phyloP scores from a whole-genome alignment of 2,113 vertebrate genomes.

The Cervus canadensis region DNA sequence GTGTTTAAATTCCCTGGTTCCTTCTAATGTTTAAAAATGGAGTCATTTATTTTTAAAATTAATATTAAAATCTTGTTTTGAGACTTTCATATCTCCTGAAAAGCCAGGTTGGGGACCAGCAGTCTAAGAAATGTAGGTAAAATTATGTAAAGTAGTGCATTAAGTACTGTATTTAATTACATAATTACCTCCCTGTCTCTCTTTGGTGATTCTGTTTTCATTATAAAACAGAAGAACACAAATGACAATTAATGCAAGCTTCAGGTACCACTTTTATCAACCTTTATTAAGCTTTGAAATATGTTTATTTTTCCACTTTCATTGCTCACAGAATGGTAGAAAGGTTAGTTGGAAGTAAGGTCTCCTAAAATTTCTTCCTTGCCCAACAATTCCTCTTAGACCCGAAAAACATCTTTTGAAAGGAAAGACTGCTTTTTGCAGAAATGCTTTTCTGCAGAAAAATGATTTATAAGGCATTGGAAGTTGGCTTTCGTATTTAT shows the following conservation, averaged over 20 bases:
- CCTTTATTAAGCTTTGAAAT: background rate
- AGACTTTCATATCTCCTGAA: background rate
- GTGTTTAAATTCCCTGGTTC: background rate
- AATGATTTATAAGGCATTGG: background rate
- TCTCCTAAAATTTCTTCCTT: background rate
- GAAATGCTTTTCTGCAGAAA: background rate
- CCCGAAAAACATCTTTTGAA: background rate
- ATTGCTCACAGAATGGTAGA: background rate
- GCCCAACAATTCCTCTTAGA: background rate
- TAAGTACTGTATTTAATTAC: background rate
- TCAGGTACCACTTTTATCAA: background rate
- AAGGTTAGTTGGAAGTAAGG: background rate
- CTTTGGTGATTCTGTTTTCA: background rate
- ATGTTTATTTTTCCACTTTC: background rate
- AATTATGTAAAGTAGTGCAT: background rate
- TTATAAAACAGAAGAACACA: background rate
- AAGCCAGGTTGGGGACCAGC: background rate
- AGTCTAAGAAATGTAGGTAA: constrained; percentile 16
- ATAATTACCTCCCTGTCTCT: background rate
- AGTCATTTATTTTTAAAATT: constrained; percentile 12
- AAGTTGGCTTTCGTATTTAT: background rate
- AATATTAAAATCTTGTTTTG: constrained; percentile 42
- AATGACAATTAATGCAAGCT: background rate
- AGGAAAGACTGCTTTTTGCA: background rate
- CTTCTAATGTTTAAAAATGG: background rate